A percentile compares a stretch with the other conserved stretches of the same genome.
These are phyloP conservation scores for Germaria angustata DNA, from an alignment of 2,888 invertebrate genomes.

Conservation along the genomic window DNA sequence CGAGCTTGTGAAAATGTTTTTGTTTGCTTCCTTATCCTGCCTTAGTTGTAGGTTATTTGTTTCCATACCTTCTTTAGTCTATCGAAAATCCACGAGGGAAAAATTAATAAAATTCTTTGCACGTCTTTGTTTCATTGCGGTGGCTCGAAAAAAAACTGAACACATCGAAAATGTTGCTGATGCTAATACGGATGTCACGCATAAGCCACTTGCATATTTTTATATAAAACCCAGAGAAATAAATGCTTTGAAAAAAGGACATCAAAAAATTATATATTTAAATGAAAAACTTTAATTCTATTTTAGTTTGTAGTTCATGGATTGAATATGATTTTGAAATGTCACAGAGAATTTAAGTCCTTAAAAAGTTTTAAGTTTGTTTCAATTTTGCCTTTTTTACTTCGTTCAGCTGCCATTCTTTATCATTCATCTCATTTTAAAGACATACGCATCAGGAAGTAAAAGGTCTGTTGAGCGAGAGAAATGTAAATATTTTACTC, in stretches of 20 bases:
- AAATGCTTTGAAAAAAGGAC: not conserved
- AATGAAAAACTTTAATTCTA: slow-evolving; percentile 3
- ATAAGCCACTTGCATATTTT: slow-evolving; percentile 49
- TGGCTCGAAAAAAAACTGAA: not conserved
- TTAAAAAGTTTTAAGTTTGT: not conserved
- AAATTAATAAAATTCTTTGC: slow-evolving; percentile 59
- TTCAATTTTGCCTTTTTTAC: not conserved
- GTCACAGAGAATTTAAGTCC: slow-evolving; percentile 4
- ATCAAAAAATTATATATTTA: not conserved
- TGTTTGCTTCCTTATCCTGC: not conserved
- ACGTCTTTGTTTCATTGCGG: slow-evolving; percentile 51
- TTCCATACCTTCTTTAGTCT: not conserved
- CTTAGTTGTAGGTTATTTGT: not conserved
- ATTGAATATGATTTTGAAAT: slow-evolving; percentile 8
- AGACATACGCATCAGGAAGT: no score
- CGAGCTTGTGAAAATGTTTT: slow-evolving; percentile 1
- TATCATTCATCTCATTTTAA: no score
- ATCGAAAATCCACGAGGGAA: slow-evolving; percentile 35
- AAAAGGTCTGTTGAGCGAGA: no score
- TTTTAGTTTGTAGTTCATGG: slow-evolving; percentile 2
- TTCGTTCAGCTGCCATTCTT: no score
- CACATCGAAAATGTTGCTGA: slow-evolving; percentile 52
- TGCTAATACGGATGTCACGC: slow-evolving; percentile 51
- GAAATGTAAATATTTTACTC: no score
- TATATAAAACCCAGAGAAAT: slow-evolving; percentile 10